Percentiles rank a stretch among this genome's conserved stretches.
These are phyloP conservation scores for Copidosoma floridanum DNA, from an alignment of 1,140 invertebrate species.

Conservation along the genomic window DNA sequence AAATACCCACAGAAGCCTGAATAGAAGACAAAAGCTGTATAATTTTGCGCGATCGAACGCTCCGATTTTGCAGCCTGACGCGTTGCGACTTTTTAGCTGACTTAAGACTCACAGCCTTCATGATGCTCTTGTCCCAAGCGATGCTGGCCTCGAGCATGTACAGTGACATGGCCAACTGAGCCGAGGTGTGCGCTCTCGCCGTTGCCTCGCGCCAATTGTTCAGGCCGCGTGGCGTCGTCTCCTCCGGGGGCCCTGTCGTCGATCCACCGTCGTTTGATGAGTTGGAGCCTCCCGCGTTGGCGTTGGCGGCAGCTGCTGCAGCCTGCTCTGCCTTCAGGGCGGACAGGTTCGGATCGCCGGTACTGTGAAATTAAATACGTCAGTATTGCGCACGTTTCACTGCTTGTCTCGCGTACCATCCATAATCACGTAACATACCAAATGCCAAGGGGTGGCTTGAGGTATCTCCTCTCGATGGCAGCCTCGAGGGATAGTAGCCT, in stretches of 20 bases:
- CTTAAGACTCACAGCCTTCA: conserved; percentile 90
- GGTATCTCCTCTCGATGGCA: conserved; percentile 87
- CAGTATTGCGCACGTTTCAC: no score
- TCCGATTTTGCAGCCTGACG: conserved; percentile 52
- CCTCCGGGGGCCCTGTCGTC: conserved; percentile 41
- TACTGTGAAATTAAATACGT: no score
- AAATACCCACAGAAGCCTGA: conserved; percentile 55
- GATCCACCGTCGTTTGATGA: conserved; percentile 37
- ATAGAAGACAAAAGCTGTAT: conserved; percentile 53
- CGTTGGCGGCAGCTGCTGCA: conserved; percentile 50
- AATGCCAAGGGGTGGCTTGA: conserved; percentile 87
- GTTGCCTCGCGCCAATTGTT: conserved; percentile 88
- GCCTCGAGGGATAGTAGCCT: conserved; percentile 81
- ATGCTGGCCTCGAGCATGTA: conserved; percentile 88
- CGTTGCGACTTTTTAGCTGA: conserved; percentile 53
- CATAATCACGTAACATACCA: conserved; percentile 59
- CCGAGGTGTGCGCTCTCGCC: conserved; percentile 75
- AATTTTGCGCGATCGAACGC: conserved; percentile 52
- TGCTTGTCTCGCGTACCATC: no score
- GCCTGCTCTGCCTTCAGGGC: conserved; percentile 57
- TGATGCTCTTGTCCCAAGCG: conserved; percentile 98
- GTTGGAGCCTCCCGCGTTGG: conserved; percentile 43
- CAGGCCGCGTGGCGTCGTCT: conserved; percentile 67
- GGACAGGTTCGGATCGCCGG: conserved; percentile 59
- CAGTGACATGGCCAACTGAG: conserved; percentile 87